Evolutionary conservation across 2,113 vertebrate species (phyloP).

Genomic region (Canis aureus): DNA sequence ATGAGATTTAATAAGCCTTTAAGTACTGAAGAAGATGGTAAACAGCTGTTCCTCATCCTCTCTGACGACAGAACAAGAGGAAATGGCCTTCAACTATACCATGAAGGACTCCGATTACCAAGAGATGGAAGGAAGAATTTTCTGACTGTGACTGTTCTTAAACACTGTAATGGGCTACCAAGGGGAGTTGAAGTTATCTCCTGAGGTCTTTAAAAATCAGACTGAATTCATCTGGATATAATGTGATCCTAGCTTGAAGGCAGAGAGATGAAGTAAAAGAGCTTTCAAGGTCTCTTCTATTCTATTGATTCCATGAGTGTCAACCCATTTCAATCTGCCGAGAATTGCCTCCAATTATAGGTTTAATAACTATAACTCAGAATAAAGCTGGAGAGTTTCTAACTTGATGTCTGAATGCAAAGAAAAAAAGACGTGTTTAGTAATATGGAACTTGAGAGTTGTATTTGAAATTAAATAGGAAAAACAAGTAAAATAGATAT

Average conservation of each 20-base stretch:
- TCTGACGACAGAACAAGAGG: slow-evolving; percentile 63
- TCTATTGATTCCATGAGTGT: slow-evolving; percentile 58
- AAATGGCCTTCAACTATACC: slow-evolving; percentile 64
- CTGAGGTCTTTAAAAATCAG: slow-evolving; percentile 62
- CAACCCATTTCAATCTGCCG: slow-evolving; percentile 39
- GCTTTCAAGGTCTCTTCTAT: slow-evolving; percentile 56
- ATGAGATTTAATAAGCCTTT: slow-evolving; percentile 43
- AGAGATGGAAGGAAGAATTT: neutral
- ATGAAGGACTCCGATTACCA: slow-evolving; percentile 59
- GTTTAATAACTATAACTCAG: slow-evolving; percentile 65
- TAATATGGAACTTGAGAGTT: slow-evolving; percentile 35
- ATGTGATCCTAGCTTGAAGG: slow-evolving; percentile 61
- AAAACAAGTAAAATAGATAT: slow-evolving; percentile 62
- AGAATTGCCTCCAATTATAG: slow-evolving; percentile 64
- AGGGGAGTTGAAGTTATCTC: neutral
- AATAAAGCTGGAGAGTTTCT: slow-evolving; percentile 63
- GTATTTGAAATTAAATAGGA: slow-evolving; percentile 65
- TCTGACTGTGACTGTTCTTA: slow-evolving; percentile 51
- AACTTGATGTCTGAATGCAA: slow-evolving; percentile 38
- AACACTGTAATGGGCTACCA: slow-evolving; percentile 22
- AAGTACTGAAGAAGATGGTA: slow-evolving; percentile 39
- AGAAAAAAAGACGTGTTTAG: slow-evolving; percentile 74
- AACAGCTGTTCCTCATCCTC: slow-evolving; percentile 69
- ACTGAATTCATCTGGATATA: slow-evolving; percentile 69
- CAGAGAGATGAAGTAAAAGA: slow-evolving; percentile 36